A percentile compares a stretch with the other conserved stretches of the same genome.
These are phyloP conservation scores for Dryadula phaetusa DNA, from an alignment of 2,888 invertebrate genomes.

Conservation along the genomic window DNA sequence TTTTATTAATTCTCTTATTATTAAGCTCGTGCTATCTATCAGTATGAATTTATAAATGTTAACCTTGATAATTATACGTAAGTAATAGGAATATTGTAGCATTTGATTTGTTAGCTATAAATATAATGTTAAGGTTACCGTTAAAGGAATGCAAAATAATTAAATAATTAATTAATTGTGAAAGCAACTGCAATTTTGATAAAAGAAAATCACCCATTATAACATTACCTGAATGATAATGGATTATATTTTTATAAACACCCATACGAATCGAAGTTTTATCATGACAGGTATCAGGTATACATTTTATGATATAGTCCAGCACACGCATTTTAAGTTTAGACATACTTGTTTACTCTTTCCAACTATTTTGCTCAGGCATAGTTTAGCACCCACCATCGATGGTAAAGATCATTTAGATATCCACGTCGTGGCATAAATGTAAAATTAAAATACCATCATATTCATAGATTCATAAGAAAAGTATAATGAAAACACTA, in stretches of 20 bases:
- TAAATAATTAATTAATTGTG: background rate
- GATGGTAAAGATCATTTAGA: no score
- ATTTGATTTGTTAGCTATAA: background rate
- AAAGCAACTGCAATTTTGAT: background rate
- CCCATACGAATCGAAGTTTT: background rate
- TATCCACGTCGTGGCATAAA: no score
- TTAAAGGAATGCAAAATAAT: background rate
- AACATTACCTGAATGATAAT: background rate
- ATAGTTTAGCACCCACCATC: no score
- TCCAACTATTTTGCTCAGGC: no score
- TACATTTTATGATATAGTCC: constrained; percentile 4
- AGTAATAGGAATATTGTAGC: no score
- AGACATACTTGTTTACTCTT: no score
- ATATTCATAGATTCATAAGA: no score
- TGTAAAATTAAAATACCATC: no score
- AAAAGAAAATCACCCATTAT: background rate
- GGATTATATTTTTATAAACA: background rate
- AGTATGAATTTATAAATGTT: background rate
- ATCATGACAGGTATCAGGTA: background rate
- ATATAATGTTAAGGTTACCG: background rate
- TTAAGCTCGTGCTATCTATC: background rate
- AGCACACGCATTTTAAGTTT: no score
- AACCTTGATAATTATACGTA: background rate
- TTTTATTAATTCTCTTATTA: background rate
- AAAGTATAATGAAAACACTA: no score